These are phyloP conservation scores for Brachionus rotundiformis DNA, from an alignment of 1,140 invertebrate genomes.

Conservation along the genomic window DNA sequence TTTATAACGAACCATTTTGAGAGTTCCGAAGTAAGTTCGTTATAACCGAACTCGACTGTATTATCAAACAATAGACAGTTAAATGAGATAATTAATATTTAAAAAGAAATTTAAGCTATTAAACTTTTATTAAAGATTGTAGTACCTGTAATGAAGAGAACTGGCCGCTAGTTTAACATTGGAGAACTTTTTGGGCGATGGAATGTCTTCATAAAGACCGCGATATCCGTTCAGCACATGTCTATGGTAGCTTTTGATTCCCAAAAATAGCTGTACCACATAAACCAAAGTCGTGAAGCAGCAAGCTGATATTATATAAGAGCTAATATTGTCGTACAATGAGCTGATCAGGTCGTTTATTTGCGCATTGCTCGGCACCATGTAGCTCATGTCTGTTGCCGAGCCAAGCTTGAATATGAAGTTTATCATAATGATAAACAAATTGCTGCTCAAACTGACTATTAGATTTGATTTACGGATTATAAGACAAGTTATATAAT, in stretches of 20 bases:
- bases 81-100: too few relatives aligned
- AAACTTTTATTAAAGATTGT: too few relatives aligned
- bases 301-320: conserved; percentile 28
- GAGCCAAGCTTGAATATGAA: conserved; percentile 42
- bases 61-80: too few relatives aligned
- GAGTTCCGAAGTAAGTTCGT: too few relatives aligned
- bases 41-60: too few relatives aligned
- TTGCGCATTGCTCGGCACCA: conserved; percentile 12
- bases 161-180: conserved; percentile 31
- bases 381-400: not conserved
- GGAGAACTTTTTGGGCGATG: conserved; percentile 44
- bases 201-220: conserved; percentile 41
- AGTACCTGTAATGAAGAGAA: conserved; percentile 47
- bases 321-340: conserved; percentile 22
- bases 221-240: conserved; percentile 37
- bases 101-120: too few relatives aligned
- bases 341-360: conserved; percentile 19
- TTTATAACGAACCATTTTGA: too few relatives aligned
- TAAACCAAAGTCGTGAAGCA: conserved; percentile 30
- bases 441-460: conserved; percentile 34
- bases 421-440: conserved; percentile 30
- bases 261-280: conserved; percentile 15
- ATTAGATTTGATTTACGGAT: conserved; percentile 44
- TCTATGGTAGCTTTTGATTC: conserved; percentile 42
- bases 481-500: conserved; percentile 44